Base-by-base conservation (phyloP, 2,113 vertebrate species). In the Andinoacara biseriatus region DNA sequence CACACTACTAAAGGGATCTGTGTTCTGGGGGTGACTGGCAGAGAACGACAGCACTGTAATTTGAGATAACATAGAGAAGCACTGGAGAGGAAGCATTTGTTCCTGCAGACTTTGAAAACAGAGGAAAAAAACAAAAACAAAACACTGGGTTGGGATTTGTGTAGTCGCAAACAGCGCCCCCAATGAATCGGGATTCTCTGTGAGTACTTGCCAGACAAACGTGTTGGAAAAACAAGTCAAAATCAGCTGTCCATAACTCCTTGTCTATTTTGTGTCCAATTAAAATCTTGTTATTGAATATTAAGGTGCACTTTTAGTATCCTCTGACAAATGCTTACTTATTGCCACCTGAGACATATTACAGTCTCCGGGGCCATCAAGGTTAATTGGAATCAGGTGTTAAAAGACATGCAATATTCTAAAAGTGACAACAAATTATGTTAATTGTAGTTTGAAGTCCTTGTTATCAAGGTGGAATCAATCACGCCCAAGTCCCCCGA, bases 361-460 rank as follows among this genome's bases (percentile, higher is more conserved):
- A 58, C 22, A 1, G 74, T 86, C 91, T 89, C 82, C 59, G 5
- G 85, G 87, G 90, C 74, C 88, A 86, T 88, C 79, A 86, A 91
- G 93, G 93, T 94, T 94, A 93, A 95, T 95, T 94, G 87, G 91
- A 91, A 86, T 91, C 84, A 88, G 83, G 87, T 79, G 52, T 90
- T 91, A 91, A 93, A 90, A 92, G 92, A 88, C 78, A 83, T 82
- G 90, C 85, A 91, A 86, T 91, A 91, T 90, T 91, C 87, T 57
- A 91, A 91, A 93, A 91, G 90, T 92, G 91, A 93, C 92, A 93
- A 89, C 91, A 90, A 87, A 92, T 93, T 94, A 94, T 94, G 94
- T 91, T 93, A 95, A 94, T 94, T 79, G 82, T 59, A 75, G 80
- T 91, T 86, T 92, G 82, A 92, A 91, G 90, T 91, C 87, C 86